Evolutionary conservation across 2,113 vertebrate species (phyloP), one percentile per base, ranked within the genome.

Genomic region (Sturnira hondurensis): DNA sequence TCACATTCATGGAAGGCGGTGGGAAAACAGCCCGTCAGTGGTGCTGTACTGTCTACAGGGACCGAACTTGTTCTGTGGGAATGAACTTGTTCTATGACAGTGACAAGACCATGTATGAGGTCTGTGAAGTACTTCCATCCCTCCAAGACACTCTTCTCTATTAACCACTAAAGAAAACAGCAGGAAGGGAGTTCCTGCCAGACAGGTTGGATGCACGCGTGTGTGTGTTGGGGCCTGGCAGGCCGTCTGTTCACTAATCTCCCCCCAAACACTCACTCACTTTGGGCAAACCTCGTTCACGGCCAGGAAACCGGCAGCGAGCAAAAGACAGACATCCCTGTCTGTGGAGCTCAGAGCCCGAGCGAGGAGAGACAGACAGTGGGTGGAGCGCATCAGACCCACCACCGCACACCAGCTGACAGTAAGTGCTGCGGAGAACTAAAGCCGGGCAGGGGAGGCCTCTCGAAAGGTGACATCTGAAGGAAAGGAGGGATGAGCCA

Each of bases 51-150:
- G n/a, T 89, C 86, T 41, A 0, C 1, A 24, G 36, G 52, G 87
- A n/a, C n/a, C 0, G 1, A 0, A 88, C 26, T 61, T 61, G 58
- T 31, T 61, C 58, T 85, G 92, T 45, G 56, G 2, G n/a, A 24
- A 28, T 74, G 70, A 91, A 88, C 17, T 77, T 43, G 78, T 52
- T 67, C 77, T 24, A 0, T 4, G 31, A 78, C 7, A 2, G 91
- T 89, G 85, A 22, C 81, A 63, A 58, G 56, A 38, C 61, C 76
- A 41, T 36, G 84, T 76, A 70, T 65, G 31, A 86, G 92, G 81
- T 70, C 36, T 6, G 14, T 0, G 5, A 31, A 19, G 43, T 74
- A 85, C 31, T 80, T 74, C 80, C 41, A 41, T 50, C 86, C 93
- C 91, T 52, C 63, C 5, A 56, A 70, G 47, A 94, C 86, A 67